A percentile compares a stretch with the other conserved stretches of the same genome.
phyloP scores from a whole-genome alignment of 2,888 invertebrate genomes.

The Drosophila affinis region DNA sequence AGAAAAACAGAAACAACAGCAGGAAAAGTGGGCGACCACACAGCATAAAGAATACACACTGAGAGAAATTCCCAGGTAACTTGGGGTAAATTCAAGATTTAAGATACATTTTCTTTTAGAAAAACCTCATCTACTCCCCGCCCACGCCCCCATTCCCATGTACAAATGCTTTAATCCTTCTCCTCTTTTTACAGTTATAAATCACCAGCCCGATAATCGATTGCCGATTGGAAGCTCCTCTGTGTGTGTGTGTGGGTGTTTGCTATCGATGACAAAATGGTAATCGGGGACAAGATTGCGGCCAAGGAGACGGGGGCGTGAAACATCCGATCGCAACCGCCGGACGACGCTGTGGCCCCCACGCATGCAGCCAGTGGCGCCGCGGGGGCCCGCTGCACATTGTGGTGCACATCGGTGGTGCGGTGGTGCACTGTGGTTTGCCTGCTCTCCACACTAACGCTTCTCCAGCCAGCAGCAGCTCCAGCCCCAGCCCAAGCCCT shows the following conservation, averaged over 20 bases:
- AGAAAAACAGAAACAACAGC: conserved; percentile 40
- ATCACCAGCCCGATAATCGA: background rate
- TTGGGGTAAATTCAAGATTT: background rate
- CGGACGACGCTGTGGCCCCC: conserved; percentile 83
- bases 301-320: conserved; percentile 49
- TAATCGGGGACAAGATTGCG: background rate
- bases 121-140: no score
- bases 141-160: no score
- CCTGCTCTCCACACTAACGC: conserved; percentile 74
- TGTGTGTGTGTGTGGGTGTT: background rate
- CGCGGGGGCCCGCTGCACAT: conserved; percentile 83
- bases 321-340: conserved; percentile 73
- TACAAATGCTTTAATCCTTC: background rate
- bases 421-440: conserved; percentile 60
- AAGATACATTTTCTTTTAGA: no score
- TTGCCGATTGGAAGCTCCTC: background rate
- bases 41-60: conserved; percentile 44
- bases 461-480: conserved; percentile 80
- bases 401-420: conserved; percentile 14
- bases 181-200: background rate
- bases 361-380: conserved; percentile 83
- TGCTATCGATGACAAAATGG: background rate
- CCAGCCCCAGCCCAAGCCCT: conserved; percentile 81
- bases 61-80: conserved; percentile 34
- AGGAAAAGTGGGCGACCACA: conserved; percentile 72